Conservation (phyloP, 1,140 invertebrate species). For the Drosophila simulans region DNA sequence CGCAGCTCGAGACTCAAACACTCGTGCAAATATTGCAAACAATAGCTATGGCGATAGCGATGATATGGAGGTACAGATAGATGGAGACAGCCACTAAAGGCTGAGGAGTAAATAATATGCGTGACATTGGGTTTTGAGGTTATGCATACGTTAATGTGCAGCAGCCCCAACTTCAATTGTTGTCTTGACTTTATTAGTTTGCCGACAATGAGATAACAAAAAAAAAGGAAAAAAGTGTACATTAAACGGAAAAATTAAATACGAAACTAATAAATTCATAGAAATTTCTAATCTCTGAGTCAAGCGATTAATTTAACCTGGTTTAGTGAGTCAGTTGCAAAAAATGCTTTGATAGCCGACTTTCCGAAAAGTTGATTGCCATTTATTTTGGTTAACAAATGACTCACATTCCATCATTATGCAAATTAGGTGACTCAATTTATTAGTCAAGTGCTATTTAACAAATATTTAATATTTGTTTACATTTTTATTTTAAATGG, state of each 20-base stretch:
- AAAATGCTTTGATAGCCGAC: constrained; percentile 1
- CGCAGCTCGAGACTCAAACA: constrained; percentile 1
- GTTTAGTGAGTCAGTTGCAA: constrained; percentile 14
- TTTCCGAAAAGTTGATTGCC: not conserved
- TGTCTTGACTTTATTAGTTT: constrained; percentile 46
- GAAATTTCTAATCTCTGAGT: constrained; percentile 16
- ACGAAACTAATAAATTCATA: constrained; percentile 10
- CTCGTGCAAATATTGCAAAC: constrained; percentile 42
- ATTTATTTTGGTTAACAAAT: constrained; percentile 6
- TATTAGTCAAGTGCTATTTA: not conserved
- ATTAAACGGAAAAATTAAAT: not conserved
- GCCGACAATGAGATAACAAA: constrained; percentile 21
- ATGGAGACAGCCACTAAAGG: constrained; percentile 29
- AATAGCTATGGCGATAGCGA: constrained; percentile 27
- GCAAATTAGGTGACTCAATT: constrained; percentile 3
- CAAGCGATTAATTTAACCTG: constrained; percentile 13
- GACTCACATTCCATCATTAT: constrained; percentile 1
- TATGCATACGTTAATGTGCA: constrained; percentile 69
- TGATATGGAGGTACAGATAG: constrained; percentile 31
- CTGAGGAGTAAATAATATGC: constrained; percentile 70
- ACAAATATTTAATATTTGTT: not conserved
- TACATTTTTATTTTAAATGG: not conserved
- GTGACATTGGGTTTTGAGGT: constrained; percentile 78
- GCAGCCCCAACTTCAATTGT: constrained; percentile 56
- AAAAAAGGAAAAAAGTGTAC: not conserved